Conservation (phyloP, 2,113 vertebrate species). For the Caranx melampygus region DNA sequence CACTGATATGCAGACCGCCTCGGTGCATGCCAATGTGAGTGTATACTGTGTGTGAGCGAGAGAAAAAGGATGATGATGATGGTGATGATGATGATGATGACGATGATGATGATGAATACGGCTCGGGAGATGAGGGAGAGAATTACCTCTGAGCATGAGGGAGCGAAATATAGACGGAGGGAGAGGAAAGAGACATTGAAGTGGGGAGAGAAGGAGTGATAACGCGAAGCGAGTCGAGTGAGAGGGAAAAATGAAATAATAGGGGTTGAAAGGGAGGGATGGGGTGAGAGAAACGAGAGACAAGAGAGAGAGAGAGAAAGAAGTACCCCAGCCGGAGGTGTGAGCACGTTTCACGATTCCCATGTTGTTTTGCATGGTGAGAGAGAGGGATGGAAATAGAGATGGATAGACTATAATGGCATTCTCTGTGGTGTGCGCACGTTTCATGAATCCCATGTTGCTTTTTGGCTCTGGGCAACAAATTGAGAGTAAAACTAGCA, state of each 20-base stretch:
- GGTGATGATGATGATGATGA: conserved; percentile 58
- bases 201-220: conserved; percentile 51
- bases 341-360: conserved; percentile 68
- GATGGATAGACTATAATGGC: conserved; percentile 72
- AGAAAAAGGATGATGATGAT: conserved; percentile 19
- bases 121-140: conserved; percentile 68
- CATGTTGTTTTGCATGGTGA: conserved; percentile 59
- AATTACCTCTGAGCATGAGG: conserved; percentile 76
- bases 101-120: conserved; percentile 69
- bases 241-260: conserved; percentile 53
- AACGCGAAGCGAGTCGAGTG: conserved; percentile 28
- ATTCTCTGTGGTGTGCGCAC: conserved; percentile 72
- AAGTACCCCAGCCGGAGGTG: conserved; percentile 47
- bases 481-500: conserved; percentile 77
- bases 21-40: conserved; percentile 49
- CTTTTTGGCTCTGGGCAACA: conserved; percentile 77
- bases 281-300: not conserved
- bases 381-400: conserved; percentile 51
- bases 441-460: conserved; percentile 77
- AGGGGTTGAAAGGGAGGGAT: conserved; percentile 3
- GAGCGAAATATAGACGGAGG: conserved; percentile 63
- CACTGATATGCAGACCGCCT: conserved; percentile 50
- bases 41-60: not conserved
- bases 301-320: conserved; percentile 15
- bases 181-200: conserved; percentile 47